Base-by-base conservation (phyloP, 2,888 invertebrate genomes). In the Rotaria socialis region DNA sequence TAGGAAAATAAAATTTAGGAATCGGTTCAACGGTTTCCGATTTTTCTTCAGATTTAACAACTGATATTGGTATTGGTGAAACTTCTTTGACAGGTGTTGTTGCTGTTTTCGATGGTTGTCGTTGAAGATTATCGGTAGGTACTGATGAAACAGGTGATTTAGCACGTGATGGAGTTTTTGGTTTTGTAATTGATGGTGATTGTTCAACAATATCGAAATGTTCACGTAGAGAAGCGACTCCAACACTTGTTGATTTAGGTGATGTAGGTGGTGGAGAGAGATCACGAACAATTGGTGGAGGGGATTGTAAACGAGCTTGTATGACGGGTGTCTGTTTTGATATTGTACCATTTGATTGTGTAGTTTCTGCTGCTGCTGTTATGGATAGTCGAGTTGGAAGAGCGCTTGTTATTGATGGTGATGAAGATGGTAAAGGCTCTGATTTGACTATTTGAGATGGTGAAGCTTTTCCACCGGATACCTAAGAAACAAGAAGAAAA, bases 1-100 rank as follows among this genome's bases (percentile, higher is more conserved):
- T 47, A 43, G 86, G 86, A 86, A 56, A 86, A 85, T 86, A 84
- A 85, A 86, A 86, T 60, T 85, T 85, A 24, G 86, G 86, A 80
- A 86, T 85, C 19, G 27, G 11, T 67, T 35, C 67, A 67, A 35
- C 35, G 35, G 35, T 7, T 35, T 41, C 35, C 0, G 35, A 14
- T 67, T 6, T 35, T 67, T 19, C 35, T 11, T 67, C 35, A 67
- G 67, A 6, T 67, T 27, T 35, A 67, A 67, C 24, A 67, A 19
- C 14, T 67, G 67, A 16, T 7, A 6, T 41, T 27, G 67, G 67
- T 41, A 67, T 19, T 41, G 67, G 67, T 67, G 35, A 67, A 19
- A 35, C 7, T 16, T 67, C 67, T 67, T 67, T 67, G 19, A 67
- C 7, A 35, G 67, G 2, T 35, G 67, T 5, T 67, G 35, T 19